Evolutionary conservation across 2,113 vertebrate species (phyloP), one percentile per base, ranked within the genome.

Genomic region (Xenotilapia longispinis): DNA sequence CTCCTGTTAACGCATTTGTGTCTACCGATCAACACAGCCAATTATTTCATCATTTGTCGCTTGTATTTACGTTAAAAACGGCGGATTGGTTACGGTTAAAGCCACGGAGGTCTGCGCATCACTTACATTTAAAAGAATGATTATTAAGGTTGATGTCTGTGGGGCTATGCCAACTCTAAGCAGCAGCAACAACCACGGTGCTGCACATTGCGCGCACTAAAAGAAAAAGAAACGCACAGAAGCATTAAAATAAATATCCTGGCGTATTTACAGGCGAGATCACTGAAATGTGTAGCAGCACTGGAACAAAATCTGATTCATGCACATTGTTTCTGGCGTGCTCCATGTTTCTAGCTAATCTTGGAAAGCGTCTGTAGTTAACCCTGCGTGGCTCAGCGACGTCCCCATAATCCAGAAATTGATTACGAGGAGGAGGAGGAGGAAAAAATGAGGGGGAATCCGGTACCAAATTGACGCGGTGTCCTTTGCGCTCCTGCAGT

Each of bases 321-420:
- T 83, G 84, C 88, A 84, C 85, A 55, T 81, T 81, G 58, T 78
- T 65, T 57, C 63, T 60, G 19, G 79, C 82, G 55, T 5, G 79
- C 26, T 84, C 70, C 84, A 57, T 40, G 70, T 53, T 75, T 82
- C 75, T 57, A 26, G 80, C 58, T 33, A 36, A 84, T 89, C 81
- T 90, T 82, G 84, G 85, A 84, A 83, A 88, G 89, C 88, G 84
- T 82, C 87, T 89, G 90, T 81, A 63, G 81, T 89, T 93, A 85
- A 85, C 65, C 70, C 86, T 40, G 81, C 57, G 68, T 38, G 84
- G 49, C 78, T 73, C 55, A 85, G 40, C 85, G 88, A 88, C 80
- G 87, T 91, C 68, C 80, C 85, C 88, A 80, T 87, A 80, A 93
- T 94, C 92, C 95, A 84, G 23, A 83, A 57, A 83, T 88, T 51